Evolutionary conservation across 2,888 invertebrate genomes (phyloP), one percentile per base, ranked within the genome.

Genomic region (Ichneumon xanthorius): DNA sequence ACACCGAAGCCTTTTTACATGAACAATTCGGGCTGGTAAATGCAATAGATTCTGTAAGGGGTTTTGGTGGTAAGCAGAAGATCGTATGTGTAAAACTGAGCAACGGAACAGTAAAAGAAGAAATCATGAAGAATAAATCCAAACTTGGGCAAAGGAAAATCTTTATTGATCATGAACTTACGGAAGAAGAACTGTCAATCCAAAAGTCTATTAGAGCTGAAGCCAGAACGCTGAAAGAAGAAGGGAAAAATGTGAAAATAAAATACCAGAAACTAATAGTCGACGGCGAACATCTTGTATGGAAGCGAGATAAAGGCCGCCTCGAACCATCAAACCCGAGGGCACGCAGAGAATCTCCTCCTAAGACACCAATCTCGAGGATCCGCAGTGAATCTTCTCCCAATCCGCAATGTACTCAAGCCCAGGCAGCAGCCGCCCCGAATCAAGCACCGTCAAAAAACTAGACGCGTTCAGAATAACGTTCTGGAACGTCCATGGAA

Each of bases 401-500:
- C 26, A 26, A 26, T 26, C 26, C 3, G 3, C 3, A 26, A 26
- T 26, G 26, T 26, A 3, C 26, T 26, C 26, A 26, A 26, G 3
- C 26, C 26, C 26, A 26, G 26, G 26, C 26, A 26, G 26, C 26
- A 26, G 26, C 26, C 37, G 4, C 48, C 1, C 11, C 16, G 14
- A 11, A 48, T 14, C 48, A 16, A 48, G 6, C 61, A 7, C 6
- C 14, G 30, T 26, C 11, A 63, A 63, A 63, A 63, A 63, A 63
- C 63, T 63, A 37, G 33, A 16, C 16, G 33, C 2, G 1, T 2
- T 63, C 33, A 63, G 16, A n/a, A 63, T 63, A 14, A 33, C 30
- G 4, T 75, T 75, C 19, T 61, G 75, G 75, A 75, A 75, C 19
- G n/a, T 58, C 2, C 75, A 61, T n/a, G 61, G 75, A 37, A 37